Percentiles rank a stretch among this genome's conserved stretches.
Conservation (phyloP, 2,113 vertebrate genomes). For the Scortum barcoo region DNA sequence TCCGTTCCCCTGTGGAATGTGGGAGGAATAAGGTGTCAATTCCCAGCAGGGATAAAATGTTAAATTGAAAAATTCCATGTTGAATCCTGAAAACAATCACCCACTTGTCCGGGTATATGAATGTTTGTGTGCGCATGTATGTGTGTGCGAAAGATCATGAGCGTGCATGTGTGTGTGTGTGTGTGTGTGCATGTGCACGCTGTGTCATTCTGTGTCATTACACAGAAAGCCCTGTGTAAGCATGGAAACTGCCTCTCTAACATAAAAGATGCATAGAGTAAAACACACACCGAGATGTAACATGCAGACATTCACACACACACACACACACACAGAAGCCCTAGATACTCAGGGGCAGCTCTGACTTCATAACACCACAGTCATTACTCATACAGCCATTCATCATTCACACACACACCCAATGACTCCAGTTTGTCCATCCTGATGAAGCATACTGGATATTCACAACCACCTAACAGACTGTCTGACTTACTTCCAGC, state of each 20-base stretch:
- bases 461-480: slow-evolving; percentile 75
- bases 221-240: slow-evolving; percentile 72
- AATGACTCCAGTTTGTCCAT: slow-evolving; percentile 66
- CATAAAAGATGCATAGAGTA: slow-evolving; percentile 68
- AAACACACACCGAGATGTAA: slow-evolving; percentile 46
- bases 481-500: slow-evolving; percentile 75
- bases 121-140: slow-evolving; percentile 19
- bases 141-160: background rate
- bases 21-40: slow-evolving; percentile 73
- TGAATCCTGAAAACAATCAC: slow-evolving; percentile 73
- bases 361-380: slow-evolving; percentile 65
- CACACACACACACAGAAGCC: slow-evolving; percentile 45
- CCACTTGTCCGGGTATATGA: slow-evolving; percentile 60
- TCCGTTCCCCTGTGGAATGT: slow-evolving; percentile 62
- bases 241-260: slow-evolving; percentile 51
- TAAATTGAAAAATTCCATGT: slow-evolving; percentile 75
- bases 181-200: background rate
- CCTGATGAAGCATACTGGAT: slow-evolving; percentile 70
- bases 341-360: slow-evolving; percentile 55
- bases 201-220: slow-evolving; percentile 49
- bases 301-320: slow-evolving; percentile 34
- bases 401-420: slow-evolving; percentile 66
- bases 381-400: slow-evolving; percentile 68
- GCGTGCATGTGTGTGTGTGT: background rate
- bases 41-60: slow-evolving; percentile 69